Conservation (phyloP, 2,888 invertebrate genomes). For the Allolobophora icterica region DNA sequence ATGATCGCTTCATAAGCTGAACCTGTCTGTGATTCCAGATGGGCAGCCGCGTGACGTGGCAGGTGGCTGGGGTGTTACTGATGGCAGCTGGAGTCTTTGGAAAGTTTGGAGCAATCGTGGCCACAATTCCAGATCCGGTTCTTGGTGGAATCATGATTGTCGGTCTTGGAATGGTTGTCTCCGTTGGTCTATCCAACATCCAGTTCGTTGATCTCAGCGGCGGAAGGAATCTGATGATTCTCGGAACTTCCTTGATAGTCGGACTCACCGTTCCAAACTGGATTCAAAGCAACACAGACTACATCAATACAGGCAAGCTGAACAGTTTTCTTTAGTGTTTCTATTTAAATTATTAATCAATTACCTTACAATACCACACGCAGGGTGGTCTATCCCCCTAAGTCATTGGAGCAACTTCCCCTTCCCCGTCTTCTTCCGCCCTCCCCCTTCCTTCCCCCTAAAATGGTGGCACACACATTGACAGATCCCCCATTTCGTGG, state of each 20-base stretch:
- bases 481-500: too few relatives aligned
- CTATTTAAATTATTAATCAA: background rate
- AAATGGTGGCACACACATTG: too few relatives aligned
- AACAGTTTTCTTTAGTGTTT: background rate
- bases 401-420: too few relatives aligned
- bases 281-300: conserved; percentile 50
- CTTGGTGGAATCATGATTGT: conserved; percentile 64
- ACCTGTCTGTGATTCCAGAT: conserved; percentile 50
- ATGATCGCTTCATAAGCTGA: too few relatives aligned
- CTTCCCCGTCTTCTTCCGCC: too few relatives aligned
- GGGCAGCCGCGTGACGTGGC: conserved; percentile 61
- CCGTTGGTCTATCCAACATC: conserved; percentile 60
- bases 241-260: conserved; percentile 85
- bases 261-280: conserved; percentile 71
- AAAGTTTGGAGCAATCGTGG: conserved; percentile 67
- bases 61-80: conserved; percentile 59
- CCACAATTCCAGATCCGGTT: conserved; percentile 66
- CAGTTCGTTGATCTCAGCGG: conserved; percentile 77
- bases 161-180: conserved; percentile 61
- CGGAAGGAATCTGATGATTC: conserved; percentile 83
- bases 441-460: too few relatives aligned
- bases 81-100: conserved; percentile 64
- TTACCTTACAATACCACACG: background rate
- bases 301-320: conserved; percentile 54
- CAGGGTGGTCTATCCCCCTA: too few relatives aligned